These are phyloP conservation scores for Lepidotrigona ventralis DNA, from an alignment of 1,140 invertebrate species.

Conservation along the genomic window DNA sequence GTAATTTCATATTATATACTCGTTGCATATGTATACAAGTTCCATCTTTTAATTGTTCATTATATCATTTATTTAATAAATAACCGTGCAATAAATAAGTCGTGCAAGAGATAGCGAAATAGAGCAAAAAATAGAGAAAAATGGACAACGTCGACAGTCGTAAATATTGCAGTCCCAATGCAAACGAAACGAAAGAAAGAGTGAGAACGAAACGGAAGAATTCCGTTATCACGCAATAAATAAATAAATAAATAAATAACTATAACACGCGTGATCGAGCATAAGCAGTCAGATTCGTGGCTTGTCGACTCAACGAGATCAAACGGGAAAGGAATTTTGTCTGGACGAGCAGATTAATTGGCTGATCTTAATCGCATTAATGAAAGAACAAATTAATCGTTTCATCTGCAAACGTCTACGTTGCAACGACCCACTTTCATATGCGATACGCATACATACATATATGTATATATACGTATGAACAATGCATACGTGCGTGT, in stretches of 20 bases:
- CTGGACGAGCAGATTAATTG: constrained; percentile 54
- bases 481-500: constrained; percentile 50
- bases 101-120: no score
- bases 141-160: background rate
- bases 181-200: no score
- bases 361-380: constrained; percentile 60
- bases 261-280: constrained; percentile 5
- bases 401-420: constrained; percentile 41
- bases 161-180: no score
- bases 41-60: no score
- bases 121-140: background rate
- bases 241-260: constrained; percentile 40
- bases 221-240: background rate
- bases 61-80: no score
- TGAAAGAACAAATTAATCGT: constrained; percentile 54
- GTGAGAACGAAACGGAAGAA: background rate
- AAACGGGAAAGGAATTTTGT: constrained; percentile 36
- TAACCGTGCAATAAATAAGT: no score
- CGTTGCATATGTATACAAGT: no score
- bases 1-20: no score
- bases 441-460: constrained; percentile 12
- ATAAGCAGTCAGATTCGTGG: background rate
- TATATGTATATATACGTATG: background rate
- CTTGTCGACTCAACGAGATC: constrained; percentile 6
- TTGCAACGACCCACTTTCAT: constrained; percentile 71